Base-by-base conservation (phyloP, 1,140 invertebrate species). In the Calephelis virginiensis region DNA sequence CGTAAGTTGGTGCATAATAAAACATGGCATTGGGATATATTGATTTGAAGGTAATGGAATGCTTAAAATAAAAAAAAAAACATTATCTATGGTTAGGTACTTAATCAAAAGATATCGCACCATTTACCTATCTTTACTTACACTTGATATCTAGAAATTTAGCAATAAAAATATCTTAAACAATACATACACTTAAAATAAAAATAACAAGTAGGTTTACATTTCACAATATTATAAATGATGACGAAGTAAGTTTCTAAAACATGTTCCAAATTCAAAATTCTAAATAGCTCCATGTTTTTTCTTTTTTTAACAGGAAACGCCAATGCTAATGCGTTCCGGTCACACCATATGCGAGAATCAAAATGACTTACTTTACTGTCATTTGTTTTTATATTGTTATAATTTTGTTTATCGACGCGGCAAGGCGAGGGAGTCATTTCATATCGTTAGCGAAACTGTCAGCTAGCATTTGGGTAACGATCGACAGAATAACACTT, bases 301-400 rank as follows among this genome's bases (percentile, higher is more conserved):
- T 46, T 66, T 67, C 48, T 59, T 77, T 75, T 77, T 73, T 71
- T 75, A 70, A 72, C 77, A 83, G 81, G 82, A 83, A 85, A 75
- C 69, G 73, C 64, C 60, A 70, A 66, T 68, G 71, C 76, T 82
- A 85, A 85, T 82, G 81, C 75, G 78, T 75, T 76, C 76, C 68
- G 77, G 82, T 85, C 80, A 78, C 83, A 79, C 83, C 83, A 88
- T 85, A 74, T 88, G 83, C 72, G 78, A 72, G 77, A 78, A 80
- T 80, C 76, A 76, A 73, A 80, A 84, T 82, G 78, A 81, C 78
- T 85, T 82, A 81, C 74, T 80, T 56, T 62, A 68, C 67, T 70
- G 68, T 78, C 75, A 75, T 79, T 74, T 76, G 72, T 76, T 69
- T 59, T 61, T 73, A 72, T 78, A 81, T 81, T 77, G 81, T 84